Conservation (phyloP, 2,888 invertebrate genomes). For the Fragum sueziense region DNA sequence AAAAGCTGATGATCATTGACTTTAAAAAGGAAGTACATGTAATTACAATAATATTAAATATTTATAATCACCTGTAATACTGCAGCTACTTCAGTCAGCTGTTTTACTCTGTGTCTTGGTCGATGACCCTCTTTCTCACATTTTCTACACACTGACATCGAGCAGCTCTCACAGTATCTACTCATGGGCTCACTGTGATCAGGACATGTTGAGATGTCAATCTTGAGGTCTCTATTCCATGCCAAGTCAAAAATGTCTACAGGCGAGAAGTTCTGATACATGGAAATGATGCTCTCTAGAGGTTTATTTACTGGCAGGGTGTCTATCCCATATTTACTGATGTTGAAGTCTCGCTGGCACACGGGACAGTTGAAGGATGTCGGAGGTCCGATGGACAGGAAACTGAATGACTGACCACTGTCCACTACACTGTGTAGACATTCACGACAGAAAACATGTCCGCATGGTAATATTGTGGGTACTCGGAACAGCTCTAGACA, state of each 20-base stretch:
- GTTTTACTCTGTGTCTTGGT: conserved; percentile 47
- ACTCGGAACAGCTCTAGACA: conserved; percentile 64
- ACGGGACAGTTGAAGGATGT: conserved; percentile 63
- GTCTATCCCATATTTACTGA: conserved; percentile 43
- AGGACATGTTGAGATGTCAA: conserved; percentile 42
- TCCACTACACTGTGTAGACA: conserved; percentile 59
- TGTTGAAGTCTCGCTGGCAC: conserved; percentile 55
- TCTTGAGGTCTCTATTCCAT: conserved; percentile 55
- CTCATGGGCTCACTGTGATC: conserved; percentile 49
- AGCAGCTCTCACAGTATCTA: conserved; percentile 64
- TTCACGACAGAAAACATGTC: conserved; percentile 67
- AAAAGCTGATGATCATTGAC: too few species aligned
- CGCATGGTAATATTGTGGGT: conserved; percentile 65
- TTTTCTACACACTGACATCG: conserved; percentile 52
- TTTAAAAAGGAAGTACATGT: too few species aligned
- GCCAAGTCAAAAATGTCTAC: conserved; percentile 61
- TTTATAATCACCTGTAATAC: conserved; percentile 53
- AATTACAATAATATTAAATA: too few species aligned
- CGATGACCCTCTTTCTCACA: conserved; percentile 49
- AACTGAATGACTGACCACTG: conserved; percentile 30
- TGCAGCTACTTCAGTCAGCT: conserved; percentile 48
- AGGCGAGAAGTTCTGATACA: conserved; percentile 54
- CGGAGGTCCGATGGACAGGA: conserved; percentile 38
- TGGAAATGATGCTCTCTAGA: conserved; percentile 61
- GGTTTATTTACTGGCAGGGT: conserved; percentile 59